These are phyloP conservation scores for Sminthurinus signatus DNA, from an alignment of 1,140 invertebrate species.

Conservation along the genomic window DNA sequence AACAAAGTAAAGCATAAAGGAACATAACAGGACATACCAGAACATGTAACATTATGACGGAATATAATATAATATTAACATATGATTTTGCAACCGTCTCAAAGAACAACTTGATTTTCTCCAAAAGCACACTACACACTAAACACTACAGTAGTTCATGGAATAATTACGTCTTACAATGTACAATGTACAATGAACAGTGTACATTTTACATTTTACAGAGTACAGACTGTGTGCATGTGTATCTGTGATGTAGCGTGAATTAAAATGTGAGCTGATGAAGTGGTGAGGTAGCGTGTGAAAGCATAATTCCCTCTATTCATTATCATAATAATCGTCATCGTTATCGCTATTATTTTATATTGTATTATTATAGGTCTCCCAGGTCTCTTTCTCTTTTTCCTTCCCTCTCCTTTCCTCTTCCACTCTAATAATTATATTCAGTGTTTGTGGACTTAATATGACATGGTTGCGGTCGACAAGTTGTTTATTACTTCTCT, in stretches of 20 bases:
- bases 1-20: no score
- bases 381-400: background rate
- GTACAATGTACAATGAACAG: no score
- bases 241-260: background rate
- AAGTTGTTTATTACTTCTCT: background rate
- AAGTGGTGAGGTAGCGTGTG: background rate
- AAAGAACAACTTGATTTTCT: no score
- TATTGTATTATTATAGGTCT: slow-evolving; percentile 1
- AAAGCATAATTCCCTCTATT: background rate
- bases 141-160: no score
- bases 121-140: no score
- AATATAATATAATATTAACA: no score
- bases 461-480: background rate
- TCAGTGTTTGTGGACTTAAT: slow-evolving; percentile 3
- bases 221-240: background rate
- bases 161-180: no score
- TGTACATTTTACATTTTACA: no score
- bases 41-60: no score
- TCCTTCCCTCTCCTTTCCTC: no score
- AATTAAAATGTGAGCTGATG: background rate
- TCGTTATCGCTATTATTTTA: slow-evolving; percentile 1
- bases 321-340: slow-evolving; percentile 8
- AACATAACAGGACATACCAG: no score
- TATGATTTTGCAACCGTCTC: no score
- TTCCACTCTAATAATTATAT: background rate